These are phyloP conservation scores for Bubo scandiacus DNA, from an alignment of 2,113 vertebrate genomes.

Conservation along the genomic window DNA sequence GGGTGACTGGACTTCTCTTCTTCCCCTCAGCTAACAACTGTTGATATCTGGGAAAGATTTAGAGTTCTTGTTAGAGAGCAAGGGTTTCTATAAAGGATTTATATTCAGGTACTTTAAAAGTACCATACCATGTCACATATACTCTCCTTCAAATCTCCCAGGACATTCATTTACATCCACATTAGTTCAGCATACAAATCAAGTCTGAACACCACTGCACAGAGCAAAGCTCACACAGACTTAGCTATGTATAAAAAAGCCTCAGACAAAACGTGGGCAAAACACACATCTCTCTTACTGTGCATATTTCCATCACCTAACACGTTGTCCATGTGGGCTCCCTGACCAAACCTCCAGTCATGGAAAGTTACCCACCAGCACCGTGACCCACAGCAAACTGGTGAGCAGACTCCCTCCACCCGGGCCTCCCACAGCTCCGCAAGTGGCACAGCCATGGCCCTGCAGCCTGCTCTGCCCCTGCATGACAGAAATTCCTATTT, in stretches of 20 bases:
- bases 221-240: neutral
- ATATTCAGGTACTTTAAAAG: neutral
- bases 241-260: neutral
- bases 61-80: neutral
- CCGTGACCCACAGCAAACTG: neutral
- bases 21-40: neutral
- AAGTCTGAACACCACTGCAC: neutral
- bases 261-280: neutral
- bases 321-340: accelerated
- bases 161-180: neutral
- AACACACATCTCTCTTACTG: neutral
- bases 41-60: neutral
- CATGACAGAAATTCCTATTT: neutral
- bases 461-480: too few relatives aligned
- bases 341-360: neutral
- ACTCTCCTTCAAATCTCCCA: neutral
- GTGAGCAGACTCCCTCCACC: neutral
- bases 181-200: neutral
- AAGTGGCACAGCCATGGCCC: neutral
- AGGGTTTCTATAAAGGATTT: neutral
- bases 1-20: neutral
- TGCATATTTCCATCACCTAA: neutral
- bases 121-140: neutral
- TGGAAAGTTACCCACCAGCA: neutral
- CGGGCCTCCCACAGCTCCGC: neutral